A percentile compares a stretch with the other conserved stretches of the same genome.
Evolutionary conservation across 2,797 vertebrate genomes (phyloP).

Genomic region (Anguilla obscura): DNA sequence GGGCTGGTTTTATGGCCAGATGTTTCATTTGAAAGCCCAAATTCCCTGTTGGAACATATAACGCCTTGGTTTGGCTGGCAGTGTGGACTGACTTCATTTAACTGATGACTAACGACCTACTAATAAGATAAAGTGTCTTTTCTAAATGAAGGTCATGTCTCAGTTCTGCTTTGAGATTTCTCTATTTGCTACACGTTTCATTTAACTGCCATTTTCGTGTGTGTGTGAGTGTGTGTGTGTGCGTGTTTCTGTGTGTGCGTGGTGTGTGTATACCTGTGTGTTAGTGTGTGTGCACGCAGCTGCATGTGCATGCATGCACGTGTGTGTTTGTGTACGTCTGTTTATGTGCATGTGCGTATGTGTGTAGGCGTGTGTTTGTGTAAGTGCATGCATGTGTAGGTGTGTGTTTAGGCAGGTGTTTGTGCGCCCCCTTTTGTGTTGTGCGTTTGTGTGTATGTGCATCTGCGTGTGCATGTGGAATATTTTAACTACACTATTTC

Average conservation of each 20-base stretch:
- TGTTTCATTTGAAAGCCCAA: not conserved
- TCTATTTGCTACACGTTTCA: constrained; percentile 30
- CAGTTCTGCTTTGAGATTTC: not conserved
- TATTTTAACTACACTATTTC: constrained; percentile 27
- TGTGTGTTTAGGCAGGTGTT: not conserved
- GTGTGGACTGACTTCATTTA: not conserved
- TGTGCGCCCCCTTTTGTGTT: not conserved
- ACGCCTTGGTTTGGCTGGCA: not conserved
- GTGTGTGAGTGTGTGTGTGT: not conserved
- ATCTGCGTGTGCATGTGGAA: not conserved
- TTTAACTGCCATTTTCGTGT: constrained; percentile 9
- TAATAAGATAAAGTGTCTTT: not conserved
- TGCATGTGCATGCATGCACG: not conserved
- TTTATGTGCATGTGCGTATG: no score
- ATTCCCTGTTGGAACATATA: not conserved
- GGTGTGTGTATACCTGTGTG: not conserved
- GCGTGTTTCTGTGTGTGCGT: no score
- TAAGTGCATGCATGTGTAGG: not conserved
- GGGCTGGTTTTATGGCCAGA: not conserved
- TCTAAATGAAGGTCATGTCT: not conserved
- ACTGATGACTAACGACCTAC: not conserved
- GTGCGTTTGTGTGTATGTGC: no score
- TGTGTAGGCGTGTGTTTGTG: constrained; percentile 9
- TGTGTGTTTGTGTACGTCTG: no score
- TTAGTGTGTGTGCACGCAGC: not conserved